These are phyloP conservation scores for Acleris laterana DNA, from an alignment of 2,888 invertebrate genomes.

Conservation along the genomic window DNA sequence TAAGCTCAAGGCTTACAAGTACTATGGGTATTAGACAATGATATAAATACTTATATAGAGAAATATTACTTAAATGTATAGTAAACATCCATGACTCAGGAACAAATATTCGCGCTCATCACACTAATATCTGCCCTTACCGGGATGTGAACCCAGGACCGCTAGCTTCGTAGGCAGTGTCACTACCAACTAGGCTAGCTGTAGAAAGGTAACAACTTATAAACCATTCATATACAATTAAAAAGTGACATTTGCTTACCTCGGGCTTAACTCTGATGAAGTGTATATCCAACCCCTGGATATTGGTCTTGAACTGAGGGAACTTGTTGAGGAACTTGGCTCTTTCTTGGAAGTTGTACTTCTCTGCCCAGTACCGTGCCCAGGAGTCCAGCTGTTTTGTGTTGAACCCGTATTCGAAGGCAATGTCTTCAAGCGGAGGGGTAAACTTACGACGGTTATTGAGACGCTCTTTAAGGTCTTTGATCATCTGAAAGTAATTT, in stretches of 20 bases:
- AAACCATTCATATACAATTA: background rate
- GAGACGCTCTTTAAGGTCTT: conserved; percentile 44
- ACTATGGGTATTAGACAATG: no score
- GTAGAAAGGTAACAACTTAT: background rate
- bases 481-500: conserved; percentile 42
- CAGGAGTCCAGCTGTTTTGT: conserved; percentile 73
- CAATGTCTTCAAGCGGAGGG: conserved; percentile 64
- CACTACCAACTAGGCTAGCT: no score
- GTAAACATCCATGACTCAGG: no score
- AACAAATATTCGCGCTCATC: no score
- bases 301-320: conserved; percentile 88
- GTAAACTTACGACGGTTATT: conserved; percentile 42
- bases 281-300: conserved; percentile 89
- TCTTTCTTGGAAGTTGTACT: conserved; percentile 87
- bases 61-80: no score
- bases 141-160: no score
- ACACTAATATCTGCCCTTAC: no score
- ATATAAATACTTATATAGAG: no score
- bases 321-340: conserved; percentile 86
- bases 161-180: no score
- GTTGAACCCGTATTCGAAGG: conserved; percentile 86
- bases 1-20: no score
- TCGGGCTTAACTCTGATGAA: conserved; percentile 78
- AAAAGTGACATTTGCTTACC: conserved; percentile 19
- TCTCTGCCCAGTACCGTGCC: conserved; percentile 84